Percentiles rank a stretch among this genome's conserved stretches.
Evolutionary conservation across 2,113 vertebrate species (phyloP).

Genomic region (Grammomys dolichurus): DNA sequence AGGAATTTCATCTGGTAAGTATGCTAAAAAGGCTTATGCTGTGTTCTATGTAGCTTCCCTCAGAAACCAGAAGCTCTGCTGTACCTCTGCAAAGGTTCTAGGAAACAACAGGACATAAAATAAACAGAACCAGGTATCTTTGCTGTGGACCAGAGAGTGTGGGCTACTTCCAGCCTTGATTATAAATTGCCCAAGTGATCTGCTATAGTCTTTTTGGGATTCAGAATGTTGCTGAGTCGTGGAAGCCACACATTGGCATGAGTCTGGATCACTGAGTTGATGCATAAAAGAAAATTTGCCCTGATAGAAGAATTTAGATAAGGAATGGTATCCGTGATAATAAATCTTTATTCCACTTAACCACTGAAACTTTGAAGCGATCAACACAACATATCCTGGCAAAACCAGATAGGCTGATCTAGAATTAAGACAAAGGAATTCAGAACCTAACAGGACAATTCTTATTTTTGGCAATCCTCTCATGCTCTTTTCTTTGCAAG

Average conservation of each 20-base stretch:
- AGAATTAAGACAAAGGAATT: neutral
- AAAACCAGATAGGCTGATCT: conserved; percentile 6
- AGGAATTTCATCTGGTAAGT: neutral
- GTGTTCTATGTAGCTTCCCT: neutral
- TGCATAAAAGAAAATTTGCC: neutral
- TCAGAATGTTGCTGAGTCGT: neutral
- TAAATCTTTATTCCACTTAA: conserved; percentile 5
- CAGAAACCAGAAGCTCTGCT: neutral
- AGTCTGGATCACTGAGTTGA: neutral
- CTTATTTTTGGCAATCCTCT: neutral
- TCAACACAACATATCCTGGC: neutral
- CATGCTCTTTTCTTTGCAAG: conserved; percentile 33
- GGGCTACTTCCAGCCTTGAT: neutral
- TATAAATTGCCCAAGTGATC: neutral
- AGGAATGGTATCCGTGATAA: neutral
- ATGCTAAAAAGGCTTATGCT: neutral
- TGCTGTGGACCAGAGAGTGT: neutral
- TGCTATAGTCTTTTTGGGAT: neutral
- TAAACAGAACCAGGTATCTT: neutral
- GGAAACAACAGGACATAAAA: neutral
- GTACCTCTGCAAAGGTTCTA: neutral
- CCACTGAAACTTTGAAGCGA: neutral
- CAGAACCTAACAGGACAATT: neutral
- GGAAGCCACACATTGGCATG: neutral
- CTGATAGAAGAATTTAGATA: neutral